phyloP scores from a whole-genome alignment of 2,797 vertebrate species.

The Thamnophis elegans region DNA sequence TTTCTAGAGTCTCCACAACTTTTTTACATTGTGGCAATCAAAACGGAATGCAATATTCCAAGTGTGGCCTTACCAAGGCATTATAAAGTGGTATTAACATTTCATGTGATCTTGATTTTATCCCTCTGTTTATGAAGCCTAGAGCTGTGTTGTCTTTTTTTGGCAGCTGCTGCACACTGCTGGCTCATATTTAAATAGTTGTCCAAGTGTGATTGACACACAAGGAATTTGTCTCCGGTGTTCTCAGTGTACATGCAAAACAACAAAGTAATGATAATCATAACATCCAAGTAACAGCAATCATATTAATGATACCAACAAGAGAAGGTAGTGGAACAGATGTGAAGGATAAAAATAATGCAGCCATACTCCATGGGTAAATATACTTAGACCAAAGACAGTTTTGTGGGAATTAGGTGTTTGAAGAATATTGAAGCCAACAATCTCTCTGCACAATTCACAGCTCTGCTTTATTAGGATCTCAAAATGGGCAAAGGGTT shows the following conservation, averaged over 20 bases:
- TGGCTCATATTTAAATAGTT: no score
- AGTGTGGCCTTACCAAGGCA: no score
- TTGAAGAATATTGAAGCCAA: neutral
- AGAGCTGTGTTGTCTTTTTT: no score
- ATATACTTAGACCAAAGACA: neutral
- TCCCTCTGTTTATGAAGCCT: no score
- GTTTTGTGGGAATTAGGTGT: neutral
- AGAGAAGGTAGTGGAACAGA: neutral
- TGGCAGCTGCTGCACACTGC: no score
- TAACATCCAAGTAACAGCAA: neutral
- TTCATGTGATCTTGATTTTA: no score
- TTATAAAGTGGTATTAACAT: no score
- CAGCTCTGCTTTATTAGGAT: neutral
- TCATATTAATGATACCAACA: neutral
- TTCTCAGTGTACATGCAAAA: neutral
- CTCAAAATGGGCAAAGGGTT: neutral
- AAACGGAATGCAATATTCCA: no score
- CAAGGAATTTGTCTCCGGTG: neutral
- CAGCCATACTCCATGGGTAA: neutral
- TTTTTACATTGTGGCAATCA: no score
- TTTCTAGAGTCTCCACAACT: no score
- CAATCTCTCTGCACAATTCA: neutral
- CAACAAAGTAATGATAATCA: neutral
- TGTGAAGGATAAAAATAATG: neutral
- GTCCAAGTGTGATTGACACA: neutral